These are phyloP conservation scores for Meteorus colon DNA, from an alignment of 2,888 invertebrate genomes.

Conservation along the genomic window DNA sequence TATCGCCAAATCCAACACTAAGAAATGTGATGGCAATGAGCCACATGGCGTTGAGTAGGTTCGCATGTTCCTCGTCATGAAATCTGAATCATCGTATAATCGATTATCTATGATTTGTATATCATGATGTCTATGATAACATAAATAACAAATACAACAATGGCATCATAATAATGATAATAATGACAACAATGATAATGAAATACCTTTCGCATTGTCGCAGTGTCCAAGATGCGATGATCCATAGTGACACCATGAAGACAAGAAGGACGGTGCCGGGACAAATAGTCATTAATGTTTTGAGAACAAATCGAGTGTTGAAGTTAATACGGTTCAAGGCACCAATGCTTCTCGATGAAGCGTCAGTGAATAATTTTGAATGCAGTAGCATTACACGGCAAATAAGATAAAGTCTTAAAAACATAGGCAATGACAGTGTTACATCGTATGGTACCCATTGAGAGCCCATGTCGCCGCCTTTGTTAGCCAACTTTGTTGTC, in stretches of 20 bases:
- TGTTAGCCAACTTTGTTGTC: slow-evolving; percentile 96
- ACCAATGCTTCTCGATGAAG: slow-evolving; percentile 97
- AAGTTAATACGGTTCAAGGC: slow-evolving; percentile 99
- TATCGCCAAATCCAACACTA: slow-evolving; percentile 99
- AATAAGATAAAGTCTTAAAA: slow-evolving; percentile 98
- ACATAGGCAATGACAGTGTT: slow-evolving; percentile 98
- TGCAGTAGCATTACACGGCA: slow-evolving; percentile 99
- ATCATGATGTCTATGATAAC: too few species aligned
- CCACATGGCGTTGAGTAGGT: slow-evolving; percentile 99
- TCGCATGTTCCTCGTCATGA: slow-evolving; percentile 99
- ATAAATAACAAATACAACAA: slow-evolving; percentile 29
- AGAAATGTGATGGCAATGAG: slow-evolving; percentile 99
- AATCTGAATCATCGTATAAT: slow-evolving; percentile 79
- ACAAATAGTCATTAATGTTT: slow-evolving; percentile 99
- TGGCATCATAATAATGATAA: neutral
- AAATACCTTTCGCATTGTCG: slow-evolving; percentile 98
- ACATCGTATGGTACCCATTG: slow-evolving; percentile 94
- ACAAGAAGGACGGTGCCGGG: slow-evolving; percentile 97
- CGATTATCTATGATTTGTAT: too few species aligned
- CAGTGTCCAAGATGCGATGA: slow-evolving; percentile 99
- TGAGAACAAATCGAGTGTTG: slow-evolving; percentile 96
- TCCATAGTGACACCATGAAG: slow-evolving; percentile 99
- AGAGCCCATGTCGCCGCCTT: slow-evolving; percentile 79
- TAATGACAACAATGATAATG: slow-evolving; percentile 42
- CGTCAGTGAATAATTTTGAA: slow-evolving; percentile 99